Conservation (phyloP, 2,797 vertebrate species). For the Coendou prehensilis region DNA sequence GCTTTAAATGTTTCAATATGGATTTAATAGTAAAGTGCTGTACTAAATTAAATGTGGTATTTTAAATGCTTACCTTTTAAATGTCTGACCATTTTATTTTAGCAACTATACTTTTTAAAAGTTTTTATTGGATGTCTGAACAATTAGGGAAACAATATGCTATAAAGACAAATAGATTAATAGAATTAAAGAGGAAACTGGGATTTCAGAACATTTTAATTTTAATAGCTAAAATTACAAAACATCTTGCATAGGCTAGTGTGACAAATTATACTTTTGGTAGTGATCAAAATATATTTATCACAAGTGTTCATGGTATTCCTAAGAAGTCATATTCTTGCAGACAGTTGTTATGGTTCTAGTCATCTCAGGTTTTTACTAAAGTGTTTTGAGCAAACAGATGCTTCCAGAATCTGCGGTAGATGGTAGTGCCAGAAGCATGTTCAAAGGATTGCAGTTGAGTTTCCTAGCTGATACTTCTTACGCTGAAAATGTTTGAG, state of each 20-base stretch:
- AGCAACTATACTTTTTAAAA: neutral
- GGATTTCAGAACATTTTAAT: neutral
- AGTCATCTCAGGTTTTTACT: neutral
- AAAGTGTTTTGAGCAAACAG: neutral
- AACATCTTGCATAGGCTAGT: neutral
- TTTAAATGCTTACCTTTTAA: slow-evolving; percentile 52
- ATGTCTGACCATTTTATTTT: slow-evolving; percentile 29
- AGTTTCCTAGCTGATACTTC: neutral
- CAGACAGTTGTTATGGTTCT: neutral
- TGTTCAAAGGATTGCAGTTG: neutral
- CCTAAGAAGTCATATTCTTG: neutral
- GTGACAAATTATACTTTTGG: neutral
- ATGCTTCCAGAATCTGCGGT: neutral
- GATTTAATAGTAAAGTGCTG: neutral
- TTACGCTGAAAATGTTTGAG: neutral
- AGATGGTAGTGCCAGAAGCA: neutral
- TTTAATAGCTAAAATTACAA: slow-evolving; percentile 31
- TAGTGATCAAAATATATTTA: neutral
- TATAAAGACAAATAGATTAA: slow-evolving; percentile 58
- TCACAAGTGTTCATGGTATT: neutral
- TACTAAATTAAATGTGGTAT: neutral
- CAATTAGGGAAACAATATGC: slow-evolving; percentile 20
- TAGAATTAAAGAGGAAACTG: slow-evolving; percentile 33
- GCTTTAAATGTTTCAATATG: slow-evolving; percentile 46
- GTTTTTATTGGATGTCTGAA: slow-evolving; percentile 63